These are phyloP conservation scores for Sebastes ruberrimus DNA, from an alignment of 2,797 vertebrate genomes.

Conservation along the genomic window DNA sequence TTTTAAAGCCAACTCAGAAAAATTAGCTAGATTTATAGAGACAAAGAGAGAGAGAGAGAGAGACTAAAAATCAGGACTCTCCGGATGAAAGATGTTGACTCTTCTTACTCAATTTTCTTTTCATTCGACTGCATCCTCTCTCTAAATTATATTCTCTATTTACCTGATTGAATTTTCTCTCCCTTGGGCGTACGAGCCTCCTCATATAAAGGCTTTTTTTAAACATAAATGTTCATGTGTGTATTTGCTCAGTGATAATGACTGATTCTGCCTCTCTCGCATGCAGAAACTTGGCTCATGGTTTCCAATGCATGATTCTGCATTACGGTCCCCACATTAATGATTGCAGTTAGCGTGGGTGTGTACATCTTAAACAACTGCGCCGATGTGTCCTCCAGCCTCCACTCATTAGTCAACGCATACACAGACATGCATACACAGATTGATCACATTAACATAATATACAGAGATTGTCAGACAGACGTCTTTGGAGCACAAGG, in stretches of 20 bases:
- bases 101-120: slow-evolving; percentile 31
- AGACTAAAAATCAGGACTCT: slow-evolving; percentile 11
- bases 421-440: not conserved
- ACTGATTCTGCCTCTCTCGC: slow-evolving; percentile 10
- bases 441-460: slow-evolving; percentile 48
- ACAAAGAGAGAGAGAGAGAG: not conserved
- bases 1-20: not conserved
- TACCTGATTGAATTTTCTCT: slow-evolving; percentile 35
- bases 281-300: slow-evolving; percentile 13
- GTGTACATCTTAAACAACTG: not conserved
- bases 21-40: not conserved
- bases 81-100: slow-evolving; percentile 31
- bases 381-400: not conserved
- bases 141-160: slow-evolving; percentile 44
- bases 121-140: slow-evolving; percentile 27
- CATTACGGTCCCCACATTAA: not conserved
- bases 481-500: not conserved
- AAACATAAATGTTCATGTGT: not conserved
- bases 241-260: slow-evolving; percentile 1
- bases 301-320: slow-evolving; percentile 17
- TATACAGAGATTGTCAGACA: slow-evolving; percentile 18
- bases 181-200: not conserved
- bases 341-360: not conserved
- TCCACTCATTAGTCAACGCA: slow-evolving; percentile 15
- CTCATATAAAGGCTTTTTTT: slow-evolving; percentile 6